These are phyloP conservation scores for Mastigias papua DNA, from an alignment of 30 jellyfish, hydroid and myxozoan genomes.

Conservation along the genomic window DNA sequence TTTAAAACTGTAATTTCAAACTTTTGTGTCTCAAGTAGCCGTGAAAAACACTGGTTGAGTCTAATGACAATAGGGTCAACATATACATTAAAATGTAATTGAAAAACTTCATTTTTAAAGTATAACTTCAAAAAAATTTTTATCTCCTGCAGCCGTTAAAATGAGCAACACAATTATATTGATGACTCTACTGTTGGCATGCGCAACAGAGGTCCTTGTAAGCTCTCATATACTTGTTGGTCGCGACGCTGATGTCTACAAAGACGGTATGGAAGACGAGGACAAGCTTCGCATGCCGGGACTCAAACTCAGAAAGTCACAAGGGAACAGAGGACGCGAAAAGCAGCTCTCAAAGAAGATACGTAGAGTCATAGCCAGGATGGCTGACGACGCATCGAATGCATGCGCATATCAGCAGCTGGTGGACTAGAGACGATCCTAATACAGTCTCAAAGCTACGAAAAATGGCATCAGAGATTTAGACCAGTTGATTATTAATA, in stretches of 20 bases:
- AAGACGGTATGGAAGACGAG: background rate
- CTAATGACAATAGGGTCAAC: background rate
- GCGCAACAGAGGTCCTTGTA: constrained; percentile 6
- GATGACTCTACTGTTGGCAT: background rate
- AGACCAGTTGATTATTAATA: too few relatives aligned
- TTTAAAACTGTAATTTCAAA: too few relatives aligned
- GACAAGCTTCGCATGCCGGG: background rate
- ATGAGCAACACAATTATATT: background rate
- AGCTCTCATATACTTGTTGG: constrained; percentile 26
- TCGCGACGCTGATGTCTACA: background rate
- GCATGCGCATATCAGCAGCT: background rate
- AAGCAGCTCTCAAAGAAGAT: constrained; percentile 1
- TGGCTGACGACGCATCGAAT: background rate
- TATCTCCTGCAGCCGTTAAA: background rate
- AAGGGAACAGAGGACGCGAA: background rate
- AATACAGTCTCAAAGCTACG: too few relatives aligned
- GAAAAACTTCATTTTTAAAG: background rate
- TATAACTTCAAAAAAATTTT: background rate
- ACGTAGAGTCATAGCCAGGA: background rate
- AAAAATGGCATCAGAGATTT: too few relatives aligned
- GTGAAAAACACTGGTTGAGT: too few relatives aligned
- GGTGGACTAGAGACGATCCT: background rate
- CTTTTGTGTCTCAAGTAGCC: too few relatives aligned
- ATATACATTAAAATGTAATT: background rate
- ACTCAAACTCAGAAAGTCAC: background rate